Evolutionary conservation across 2,888 invertebrate species (phyloP).

Genomic region (Autographa gamma): DNA sequence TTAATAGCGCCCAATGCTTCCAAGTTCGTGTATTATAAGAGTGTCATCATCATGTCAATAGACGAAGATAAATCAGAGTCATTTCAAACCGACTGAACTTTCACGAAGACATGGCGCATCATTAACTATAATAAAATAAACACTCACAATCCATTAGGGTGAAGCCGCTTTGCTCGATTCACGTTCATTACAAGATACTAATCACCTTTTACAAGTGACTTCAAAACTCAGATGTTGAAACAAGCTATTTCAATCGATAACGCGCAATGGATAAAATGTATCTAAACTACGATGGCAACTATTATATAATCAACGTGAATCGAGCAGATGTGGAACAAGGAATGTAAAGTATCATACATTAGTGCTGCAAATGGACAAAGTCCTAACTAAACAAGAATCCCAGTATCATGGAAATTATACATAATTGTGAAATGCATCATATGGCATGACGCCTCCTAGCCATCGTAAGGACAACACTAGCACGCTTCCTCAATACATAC

Average conservation of each 20-base stretch:
- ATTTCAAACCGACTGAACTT: background rate
- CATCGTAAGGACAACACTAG: slow-evolving; percentile 26
- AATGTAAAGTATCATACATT: slow-evolving; percentile 71
- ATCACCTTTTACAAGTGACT: background rate
- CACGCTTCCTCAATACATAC: slow-evolving; percentile 26
- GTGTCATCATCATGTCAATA: background rate
- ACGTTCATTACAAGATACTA: slow-evolving; percentile 14
- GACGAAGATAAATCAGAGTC: background rate
- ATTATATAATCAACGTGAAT: slow-evolving; percentile 35
- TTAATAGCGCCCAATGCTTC: slow-evolving; percentile 42
- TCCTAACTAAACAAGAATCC: slow-evolving; percentile 46
- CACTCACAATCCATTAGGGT: slow-evolving; percentile 53
- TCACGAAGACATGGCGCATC: slow-evolving; percentile 26
- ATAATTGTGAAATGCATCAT: slow-evolving; percentile 51
- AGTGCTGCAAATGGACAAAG: slow-evolving; percentile 45
- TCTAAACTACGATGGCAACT: no score
- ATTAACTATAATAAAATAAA: slow-evolving; percentile 48
- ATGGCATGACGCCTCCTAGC: slow-evolving; percentile 48
- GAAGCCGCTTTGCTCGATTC: slow-evolving; percentile 15
- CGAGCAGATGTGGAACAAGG: slow-evolving; percentile 58
- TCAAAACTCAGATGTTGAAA: background rate
- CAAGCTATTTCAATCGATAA: background rate
- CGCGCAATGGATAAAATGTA: background rate
- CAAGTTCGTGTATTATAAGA: background rate
- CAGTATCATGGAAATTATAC: slow-evolving; percentile 43